Evolutionary conservation across 2,888 invertebrate genomes (phyloP), one percentile per base, ranked within the genome.

Genomic region (Artemia sinica): DNA sequence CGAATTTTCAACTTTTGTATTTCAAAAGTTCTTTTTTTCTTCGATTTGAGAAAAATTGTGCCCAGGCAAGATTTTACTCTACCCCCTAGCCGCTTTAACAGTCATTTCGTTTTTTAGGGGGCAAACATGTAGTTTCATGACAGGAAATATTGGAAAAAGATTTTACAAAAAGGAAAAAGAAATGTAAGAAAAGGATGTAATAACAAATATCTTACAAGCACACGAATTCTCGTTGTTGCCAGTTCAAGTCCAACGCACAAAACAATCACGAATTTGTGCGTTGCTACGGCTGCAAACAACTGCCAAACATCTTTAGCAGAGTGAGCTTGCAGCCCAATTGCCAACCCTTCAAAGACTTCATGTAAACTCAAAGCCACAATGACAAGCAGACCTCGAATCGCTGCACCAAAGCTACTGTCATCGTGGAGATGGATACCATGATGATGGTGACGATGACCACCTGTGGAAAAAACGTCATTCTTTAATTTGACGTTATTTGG

Each of bases 221-320:
- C 58, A 14, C 58, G 58, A 58, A 73, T 72, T 13, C 84, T 83
- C 1, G 85, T 84, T 49, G 87, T 84, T 66, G 89, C 84, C 66
- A 91, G 78, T 76, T 91, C 90, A 58, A 91, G 85, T 6, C 91
- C 91, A 69, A 91, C 87, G 76, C 91, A 91, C 77, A 91, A 91
- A 0, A 90, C 89, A 71, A 91, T 85, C 48, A 91, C 89, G 66
- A 90, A 81, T 77, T 91, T 91, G 77, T 91, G 91, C 0, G 88
- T 87, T 0, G 88, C 84, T 1, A 91, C 85, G 0, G 90, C 91
- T 7, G 84, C 88, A 75, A 90, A 86, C 85, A 91, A 87, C 77
- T 89, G 89, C 82, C 85, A 86, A 9, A 86, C 9, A 76, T 87
- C 88, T 80, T 84, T 83, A 3, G 82, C 79, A 58, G 58, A 58